These are phyloP conservation scores for Alviniconcha strummeri DNA, from an alignment of 2,888 invertebrate genomes.

Conservation along the genomic window DNA sequence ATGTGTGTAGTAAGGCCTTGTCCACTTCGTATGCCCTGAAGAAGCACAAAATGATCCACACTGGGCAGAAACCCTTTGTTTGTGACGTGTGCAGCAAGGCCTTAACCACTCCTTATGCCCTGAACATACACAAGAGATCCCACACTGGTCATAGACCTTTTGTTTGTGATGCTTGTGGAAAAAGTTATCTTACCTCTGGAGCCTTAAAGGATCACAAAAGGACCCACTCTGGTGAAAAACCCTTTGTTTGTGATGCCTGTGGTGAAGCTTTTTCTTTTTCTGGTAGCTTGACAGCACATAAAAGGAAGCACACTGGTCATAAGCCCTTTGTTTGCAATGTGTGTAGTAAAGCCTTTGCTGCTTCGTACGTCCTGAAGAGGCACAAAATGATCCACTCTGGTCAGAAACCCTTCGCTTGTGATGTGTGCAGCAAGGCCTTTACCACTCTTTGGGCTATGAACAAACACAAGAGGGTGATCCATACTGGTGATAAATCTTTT, in stretches of 20 bases:
- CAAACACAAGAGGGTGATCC: background rate
- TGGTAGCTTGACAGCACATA: background rate
- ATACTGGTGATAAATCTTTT: background rate
- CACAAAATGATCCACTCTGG: background rate
- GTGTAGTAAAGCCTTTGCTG: background rate
- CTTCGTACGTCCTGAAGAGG: background rate
- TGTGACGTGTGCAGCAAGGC: constrained; percentile 7
- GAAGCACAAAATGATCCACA: constrained; percentile 12
- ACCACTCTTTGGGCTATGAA: background rate
- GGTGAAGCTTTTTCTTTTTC: background rate
- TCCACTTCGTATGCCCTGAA: background rate
- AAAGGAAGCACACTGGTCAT: background rate
- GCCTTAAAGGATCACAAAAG: background rate
- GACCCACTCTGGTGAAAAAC: constrained; percentile 3
- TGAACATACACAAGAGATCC: constrained; percentile 1
- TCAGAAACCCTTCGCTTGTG: background rate
- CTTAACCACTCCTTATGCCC: background rate
- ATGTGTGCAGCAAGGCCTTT: background rate
- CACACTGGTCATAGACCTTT: constrained; percentile 4
- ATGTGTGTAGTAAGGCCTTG: background rate
- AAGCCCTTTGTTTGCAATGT: background rate
- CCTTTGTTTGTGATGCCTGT: background rate
- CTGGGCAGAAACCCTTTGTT: background rate
- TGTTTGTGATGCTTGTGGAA: background rate
- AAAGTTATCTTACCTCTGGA: background rate